Conservation (phyloP, 2,797 vertebrate genomes). For the Gymnopithys bicolor region DNA sequence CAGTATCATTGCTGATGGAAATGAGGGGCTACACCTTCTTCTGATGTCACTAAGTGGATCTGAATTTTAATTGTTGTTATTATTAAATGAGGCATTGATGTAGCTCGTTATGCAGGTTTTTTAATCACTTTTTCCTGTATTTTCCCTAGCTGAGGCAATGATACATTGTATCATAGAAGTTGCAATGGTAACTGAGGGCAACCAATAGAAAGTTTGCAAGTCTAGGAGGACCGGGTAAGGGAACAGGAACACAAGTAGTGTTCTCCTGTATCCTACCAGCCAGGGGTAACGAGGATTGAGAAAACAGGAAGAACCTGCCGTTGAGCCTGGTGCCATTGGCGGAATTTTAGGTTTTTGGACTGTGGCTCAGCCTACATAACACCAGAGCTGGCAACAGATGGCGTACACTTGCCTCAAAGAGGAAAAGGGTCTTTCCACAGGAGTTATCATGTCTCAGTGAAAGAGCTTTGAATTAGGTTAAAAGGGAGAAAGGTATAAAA, state of each 20-base stretch:
- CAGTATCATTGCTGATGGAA: not conserved
- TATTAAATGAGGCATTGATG: not conserved
- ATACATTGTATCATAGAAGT: not conserved
- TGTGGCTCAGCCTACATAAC: not conserved
- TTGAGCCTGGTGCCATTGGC: not conserved
- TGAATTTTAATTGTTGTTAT: not conserved
- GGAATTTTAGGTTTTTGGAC: not conserved
- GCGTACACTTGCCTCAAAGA: not conserved
- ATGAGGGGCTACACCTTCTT: not conserved
- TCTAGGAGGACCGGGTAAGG: not conserved
- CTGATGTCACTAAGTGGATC: not conserved
- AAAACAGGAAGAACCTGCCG: not conserved
- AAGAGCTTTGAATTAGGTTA: not conserved
- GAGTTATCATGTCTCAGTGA: not conserved
- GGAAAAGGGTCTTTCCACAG: not conserved
- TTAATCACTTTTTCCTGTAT: not conserved
- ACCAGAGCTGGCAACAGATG: no score
- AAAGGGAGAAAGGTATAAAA: not conserved
- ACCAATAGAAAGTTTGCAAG: not conserved
- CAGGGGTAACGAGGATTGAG: not conserved
- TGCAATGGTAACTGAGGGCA: not conserved
- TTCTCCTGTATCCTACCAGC: not conserved
- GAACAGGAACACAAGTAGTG: not conserved
- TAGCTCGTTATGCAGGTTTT: not conserved
- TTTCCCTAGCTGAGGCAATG: not conserved